A percentile compares a stretch with the other conserved stretches of the same genome.
phyloP scores from a whole-genome alignment of 2,113 vertebrate species.

The Carassius gibelio region DNA sequence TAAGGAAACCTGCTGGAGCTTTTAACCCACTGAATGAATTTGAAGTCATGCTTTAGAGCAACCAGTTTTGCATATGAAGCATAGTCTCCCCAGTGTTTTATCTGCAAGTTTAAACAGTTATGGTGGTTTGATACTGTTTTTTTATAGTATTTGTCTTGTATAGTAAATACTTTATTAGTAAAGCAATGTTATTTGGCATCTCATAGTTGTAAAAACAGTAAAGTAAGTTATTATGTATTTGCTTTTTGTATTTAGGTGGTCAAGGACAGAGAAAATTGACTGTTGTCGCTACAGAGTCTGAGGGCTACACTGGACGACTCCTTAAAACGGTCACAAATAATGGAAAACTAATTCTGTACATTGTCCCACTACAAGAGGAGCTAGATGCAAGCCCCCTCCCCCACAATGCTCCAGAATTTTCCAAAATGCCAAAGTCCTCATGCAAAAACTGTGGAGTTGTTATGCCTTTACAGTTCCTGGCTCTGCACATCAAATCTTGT shows the following conservation, averaged over 20 bases:
- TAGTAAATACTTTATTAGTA: background rate
- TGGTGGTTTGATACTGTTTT: too few relatives aligned
- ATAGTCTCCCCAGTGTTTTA: conserved; percentile 3
- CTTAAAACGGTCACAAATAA: conserved; percentile 9
- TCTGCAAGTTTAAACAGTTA: too few relatives aligned
- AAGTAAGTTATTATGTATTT: background rate
- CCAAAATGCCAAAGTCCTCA: conserved; percentile 33
- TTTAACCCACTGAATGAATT: too few relatives aligned
- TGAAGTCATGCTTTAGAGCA: too few relatives aligned
- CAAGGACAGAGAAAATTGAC: conserved; percentile 28
- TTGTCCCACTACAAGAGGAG: conserved; percentile 23
- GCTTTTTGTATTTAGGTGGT: conserved; percentile 24
- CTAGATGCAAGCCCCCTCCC: conserved; percentile 18
- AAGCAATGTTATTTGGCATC: conserved; percentile 4
- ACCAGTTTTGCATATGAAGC: too few relatives aligned
- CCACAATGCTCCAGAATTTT: conserved; percentile 35
- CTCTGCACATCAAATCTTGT: conserved; percentile 23
- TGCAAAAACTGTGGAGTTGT: conserved; percentile 23
- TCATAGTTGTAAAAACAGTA: conserved; percentile 4
- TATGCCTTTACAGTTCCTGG: conserved; percentile 38
- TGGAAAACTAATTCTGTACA: conserved; percentile 31
- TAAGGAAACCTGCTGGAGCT: too few relatives aligned
- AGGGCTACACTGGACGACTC: conserved; percentile 32
- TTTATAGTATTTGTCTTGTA: too few relatives aligned
- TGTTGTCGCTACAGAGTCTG: conserved; percentile 20